Percentiles rank a stretch among this genome's conserved stretches.
These are phyloP conservation scores for Hormaphis cornu DNA, from an alignment of 1,140 invertebrate genomes.

Conservation along the genomic window DNA sequence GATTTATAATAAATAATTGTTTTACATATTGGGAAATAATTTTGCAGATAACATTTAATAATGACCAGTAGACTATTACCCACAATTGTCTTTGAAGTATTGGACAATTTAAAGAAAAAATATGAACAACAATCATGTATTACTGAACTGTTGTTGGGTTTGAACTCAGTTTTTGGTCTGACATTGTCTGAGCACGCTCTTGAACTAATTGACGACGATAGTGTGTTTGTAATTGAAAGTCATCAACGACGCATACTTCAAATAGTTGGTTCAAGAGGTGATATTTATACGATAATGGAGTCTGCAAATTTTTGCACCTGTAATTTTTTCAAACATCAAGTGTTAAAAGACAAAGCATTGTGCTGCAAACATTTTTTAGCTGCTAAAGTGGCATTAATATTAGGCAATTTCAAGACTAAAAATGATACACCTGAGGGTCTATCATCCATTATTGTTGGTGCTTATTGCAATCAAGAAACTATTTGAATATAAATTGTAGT, in stretches of 20 bases:
- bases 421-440: not conserved
- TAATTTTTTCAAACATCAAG: conserved; percentile 19
- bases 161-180: conserved; percentile 4
- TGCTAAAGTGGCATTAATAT: conserved; percentile 15
- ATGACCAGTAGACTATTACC: conserved; percentile 10
- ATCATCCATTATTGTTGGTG: conserved; percentile 4
- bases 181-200: conserved; percentile 7
- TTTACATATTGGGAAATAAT: not conserved
- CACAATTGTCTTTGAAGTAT: not conserved
- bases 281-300: conserved; percentile 23
- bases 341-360: conserved; percentile 9
- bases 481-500: not conserved
- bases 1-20: not conserved
- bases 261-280: conserved; percentile 25
- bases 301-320: conserved; percentile 15
- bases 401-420: not conserved
- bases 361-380: conserved; percentile 29
- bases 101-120: not conserved
- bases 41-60: conserved; percentile 16
- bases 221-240: conserved; percentile 11
- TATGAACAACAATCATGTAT: not conserved
- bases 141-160: not conserved
- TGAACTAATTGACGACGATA: conserved; percentile 15
- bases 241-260: not conserved
- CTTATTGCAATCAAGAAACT: not conserved